Base-by-base conservation (phyloP, 2,888 invertebrate genomes). In the Podabrus alpinus region DNA sequence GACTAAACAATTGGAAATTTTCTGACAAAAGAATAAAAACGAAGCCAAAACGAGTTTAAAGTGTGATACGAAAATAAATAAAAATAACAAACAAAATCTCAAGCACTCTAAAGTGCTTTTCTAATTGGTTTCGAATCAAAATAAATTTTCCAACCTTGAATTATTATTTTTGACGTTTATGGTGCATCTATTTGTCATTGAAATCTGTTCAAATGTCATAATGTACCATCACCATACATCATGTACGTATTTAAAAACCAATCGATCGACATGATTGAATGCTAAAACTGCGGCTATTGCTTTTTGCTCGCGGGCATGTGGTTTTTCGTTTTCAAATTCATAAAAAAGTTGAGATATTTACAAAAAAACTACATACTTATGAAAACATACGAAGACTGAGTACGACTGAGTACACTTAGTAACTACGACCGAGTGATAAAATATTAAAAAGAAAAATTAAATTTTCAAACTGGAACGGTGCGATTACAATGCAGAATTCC, bases 1-100 rank as follows among this genome's bases (percentile, higher is more conserved):
- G 68, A 66, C 64, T 61, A 73, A 68, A 64, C 59, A 29, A 73
- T 73, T 64, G 68, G 73, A 73, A 73, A 73, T 68, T 73, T 73
- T 69, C 69, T 25, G 45, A 45, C 69, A 73, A 59, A 69, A 64
- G 45, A 59, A 73, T 62, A 61, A 68, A 73, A 72, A 72, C 68
- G 72, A 68, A 61, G 68, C 68, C 61, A 68, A 72, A 68, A 45
- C 67, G 68, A 72, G 72, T 72, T 68, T 72, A 68, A 59, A 24
- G 45, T 68, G 68, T 68, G 68, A 68, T 72, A 72, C 68, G 59
- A 68, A 72, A 68, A 72, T 68, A 72, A 68, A 72, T 61, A 72
- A 45, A 45, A 45, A 45, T 45, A 45, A 45, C 45, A 45, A 45
- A 45, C 45, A 45, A 45, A 45, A 45, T 45, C 45, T 45, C 45